A percentile compares a stretch with the other conserved stretches of the same genome.
These are phyloP conservation scores for Phalera bucephala DNA, from an alignment of 2,888 invertebrate genomes.

Conservation along the genomic window DNA sequence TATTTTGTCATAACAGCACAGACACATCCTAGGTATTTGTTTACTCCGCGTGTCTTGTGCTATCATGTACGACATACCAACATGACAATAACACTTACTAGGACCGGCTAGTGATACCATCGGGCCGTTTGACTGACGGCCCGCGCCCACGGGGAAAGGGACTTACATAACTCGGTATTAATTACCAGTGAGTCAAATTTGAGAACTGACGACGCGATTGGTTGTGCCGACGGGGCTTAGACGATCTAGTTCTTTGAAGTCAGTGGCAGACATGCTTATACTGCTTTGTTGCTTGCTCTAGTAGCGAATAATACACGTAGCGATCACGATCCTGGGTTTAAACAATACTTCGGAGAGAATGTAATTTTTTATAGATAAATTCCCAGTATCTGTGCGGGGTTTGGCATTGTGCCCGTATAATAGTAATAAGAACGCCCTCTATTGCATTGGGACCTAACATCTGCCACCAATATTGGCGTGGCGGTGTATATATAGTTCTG, in stretches of 20 bases:
- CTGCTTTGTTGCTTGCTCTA: too few relatives aligned
- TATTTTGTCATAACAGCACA: too few relatives aligned
- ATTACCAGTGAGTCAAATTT: conserved; percentile 43
- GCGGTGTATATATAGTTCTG: too few relatives aligned
- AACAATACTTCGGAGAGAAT: too few relatives aligned
- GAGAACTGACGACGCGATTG: conserved; percentile 20
- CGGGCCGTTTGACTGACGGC: conserved; percentile 42
- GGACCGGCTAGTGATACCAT: conserved; percentile 4
- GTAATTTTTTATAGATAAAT: too few relatives aligned
- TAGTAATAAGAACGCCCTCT: too few relatives aligned
- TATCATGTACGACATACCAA: background rate
- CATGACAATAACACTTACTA: conserved; percentile 4
- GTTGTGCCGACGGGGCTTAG: background rate
- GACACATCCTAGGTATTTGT: background rate
- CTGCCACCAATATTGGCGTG: too few relatives aligned
- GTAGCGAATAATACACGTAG: too few relatives aligned
- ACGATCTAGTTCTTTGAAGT: conserved; percentile 5
- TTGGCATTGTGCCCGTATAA: too few relatives aligned
- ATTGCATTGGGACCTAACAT: too few relatives aligned
- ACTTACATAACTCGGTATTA: conserved; percentile 48
- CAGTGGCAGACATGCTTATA: background rate
- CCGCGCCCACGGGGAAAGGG: conserved; percentile 50
- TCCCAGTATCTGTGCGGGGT: too few relatives aligned
- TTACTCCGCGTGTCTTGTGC: background rate
- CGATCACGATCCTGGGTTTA: too few relatives aligned